Conservation (phyloP, 2,888 invertebrate species). For the Alviniconcha strummeri region DNA sequence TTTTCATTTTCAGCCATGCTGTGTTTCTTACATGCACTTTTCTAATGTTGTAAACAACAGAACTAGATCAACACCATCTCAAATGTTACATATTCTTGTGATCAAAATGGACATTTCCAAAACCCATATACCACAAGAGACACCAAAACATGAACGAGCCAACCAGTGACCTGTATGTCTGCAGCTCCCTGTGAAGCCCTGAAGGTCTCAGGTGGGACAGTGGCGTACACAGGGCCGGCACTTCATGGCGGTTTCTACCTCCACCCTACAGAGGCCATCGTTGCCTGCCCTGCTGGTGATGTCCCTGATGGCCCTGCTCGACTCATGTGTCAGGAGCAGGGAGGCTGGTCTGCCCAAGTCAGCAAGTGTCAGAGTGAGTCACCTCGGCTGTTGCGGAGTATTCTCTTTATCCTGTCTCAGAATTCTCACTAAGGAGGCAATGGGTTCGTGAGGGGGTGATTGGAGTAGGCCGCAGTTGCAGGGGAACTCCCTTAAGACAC, state of each 20-base stretch:
- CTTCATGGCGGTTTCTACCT: conserved; percentile 51
- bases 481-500: no score
- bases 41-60: no score
- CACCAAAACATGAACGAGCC: no score
- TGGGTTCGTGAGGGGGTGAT: no score
- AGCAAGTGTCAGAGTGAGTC: conserved; percentile 50
- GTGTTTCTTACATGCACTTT: no score
- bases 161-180: conserved; percentile 21
- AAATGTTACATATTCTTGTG: no score
- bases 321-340: conserved; percentile 48
- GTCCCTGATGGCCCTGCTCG: conserved; percentile 45
- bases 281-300: conserved; percentile 52
- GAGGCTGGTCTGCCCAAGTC: conserved; percentile 52
- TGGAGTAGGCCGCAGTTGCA: no score
- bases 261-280: conserved; percentile 47
- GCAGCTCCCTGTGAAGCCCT: conserved; percentile 53
- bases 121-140: no score
- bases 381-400: not conserved
- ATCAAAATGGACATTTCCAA: no score
- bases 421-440: not conserved
- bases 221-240: conserved; percentile 46
- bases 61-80: no score
- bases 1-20: no score
- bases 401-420: not conserved
- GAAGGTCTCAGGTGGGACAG: conserved; percentile 32